Evolutionary conservation across 1,140 invertebrate species (phyloP).

Genomic region (Zaprionus camerounensis): DNA sequence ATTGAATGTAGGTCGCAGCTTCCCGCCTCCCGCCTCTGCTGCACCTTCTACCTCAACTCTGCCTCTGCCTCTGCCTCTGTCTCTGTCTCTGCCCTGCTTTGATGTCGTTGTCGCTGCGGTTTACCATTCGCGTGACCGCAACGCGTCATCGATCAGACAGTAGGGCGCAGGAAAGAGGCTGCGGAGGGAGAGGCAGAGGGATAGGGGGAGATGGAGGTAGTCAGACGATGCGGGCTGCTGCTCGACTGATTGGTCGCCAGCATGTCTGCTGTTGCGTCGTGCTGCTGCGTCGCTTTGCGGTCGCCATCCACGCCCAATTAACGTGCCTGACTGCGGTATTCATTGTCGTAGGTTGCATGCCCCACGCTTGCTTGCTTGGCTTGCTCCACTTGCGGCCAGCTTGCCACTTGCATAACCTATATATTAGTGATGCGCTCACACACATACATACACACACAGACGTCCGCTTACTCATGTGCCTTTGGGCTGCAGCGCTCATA

Average conservation of each 20-base stretch:
- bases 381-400: conserved; percentile 17
- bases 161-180: conserved; percentile 5
- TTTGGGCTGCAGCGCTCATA: conserved; percentile 20
- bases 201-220: not conserved
- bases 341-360: conserved; percentile 36
- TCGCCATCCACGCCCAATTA: conserved; percentile 43
- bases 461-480: not conserved
- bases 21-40: not conserved
- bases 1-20: conserved; percentile 76
- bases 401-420: conserved; percentile 46
- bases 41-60: not conserved
- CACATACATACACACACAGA: not conserved
- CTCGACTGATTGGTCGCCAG: conserved; percentile 63
- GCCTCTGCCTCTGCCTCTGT: not conserved
- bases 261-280: conserved; percentile 59
- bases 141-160: conserved; percentile 71
- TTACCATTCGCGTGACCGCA: conserved; percentile 71
- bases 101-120: conserved; percentile 39
- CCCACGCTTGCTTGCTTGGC: conserved; percentile 9
- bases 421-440: conserved; percentile 7
- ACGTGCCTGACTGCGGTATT: conserved; percentile 12
- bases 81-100: not conserved
- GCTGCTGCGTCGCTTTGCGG: conserved; percentile 13
- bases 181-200: not conserved
- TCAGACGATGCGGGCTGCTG: not conserved